Evolutionary conservation across 2,888 invertebrate genomes (phyloP), one percentile per base, ranked within the genome.

Genomic region (Halictus ligatus): DNA sequence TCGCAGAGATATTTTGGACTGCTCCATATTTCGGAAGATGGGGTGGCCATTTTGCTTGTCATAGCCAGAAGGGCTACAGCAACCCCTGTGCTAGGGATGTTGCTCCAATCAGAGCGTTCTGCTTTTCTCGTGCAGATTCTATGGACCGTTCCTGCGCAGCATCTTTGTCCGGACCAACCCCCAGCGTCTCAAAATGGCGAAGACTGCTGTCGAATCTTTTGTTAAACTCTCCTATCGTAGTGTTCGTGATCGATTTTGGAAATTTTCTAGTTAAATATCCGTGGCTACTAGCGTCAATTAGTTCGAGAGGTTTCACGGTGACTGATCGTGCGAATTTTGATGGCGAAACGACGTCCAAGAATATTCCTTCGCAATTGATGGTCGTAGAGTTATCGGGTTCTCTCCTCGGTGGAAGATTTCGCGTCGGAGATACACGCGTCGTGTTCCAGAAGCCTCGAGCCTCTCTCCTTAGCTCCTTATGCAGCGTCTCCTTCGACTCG

Each of bases 141-240:
- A 21, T 7, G 46, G 43, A 40, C 40, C 21, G 5, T 25, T 15
- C 21, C 64, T 78, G 89, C 91, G 88, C 92, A 92, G 90, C 91
- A 90, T 91, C 92, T 90, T 88, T 72, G 13, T 64, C 77, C 87
- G 91, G 89, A 86, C 91, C 90, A 88, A 87, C 89, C 88, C 88
- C 74, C 48, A 13, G 18, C 2, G 6, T 25, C 8, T 48, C 50
- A 91, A 91, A 92, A 92, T 92, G 92, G 92, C 81, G 89, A 78
- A 78, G 74, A 25, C 40, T 1, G 1, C 10, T 15, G 10, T 3
- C 0, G 7, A 3, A 73, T 21, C 46, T 21, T 4, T 75, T 73
- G 15, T 48, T 74, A 67, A 81, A 80, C 21, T 80, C 76, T 80
- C 48, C 13, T 1, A 4, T 25, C 60, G 60, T 1, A 25, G 25